phyloP scores from a whole-genome alignment of 2,797 vertebrate genomes.

The Anableps anableps region DNA sequence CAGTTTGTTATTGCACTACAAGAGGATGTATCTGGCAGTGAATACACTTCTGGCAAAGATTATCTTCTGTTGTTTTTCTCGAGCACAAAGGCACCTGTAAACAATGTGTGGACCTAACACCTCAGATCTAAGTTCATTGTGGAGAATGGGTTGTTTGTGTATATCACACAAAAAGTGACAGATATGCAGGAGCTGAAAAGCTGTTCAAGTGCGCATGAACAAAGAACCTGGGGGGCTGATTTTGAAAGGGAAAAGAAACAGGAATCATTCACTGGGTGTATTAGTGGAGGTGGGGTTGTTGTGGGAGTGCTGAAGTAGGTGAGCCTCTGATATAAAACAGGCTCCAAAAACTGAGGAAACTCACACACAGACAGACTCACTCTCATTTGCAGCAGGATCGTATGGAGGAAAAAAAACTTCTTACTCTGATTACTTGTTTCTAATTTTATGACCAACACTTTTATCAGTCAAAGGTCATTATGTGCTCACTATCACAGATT shows the following conservation, averaged over 20 bases:
- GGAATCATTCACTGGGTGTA: not conserved
- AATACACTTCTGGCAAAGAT: not conserved
- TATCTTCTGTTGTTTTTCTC: not conserved
- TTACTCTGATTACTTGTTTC: not conserved
- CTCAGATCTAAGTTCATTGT: not conserved
- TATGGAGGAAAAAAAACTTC: not conserved
- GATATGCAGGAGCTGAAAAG: not conserved
- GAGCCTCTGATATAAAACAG: not conserved
- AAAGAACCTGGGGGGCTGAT: not conserved
- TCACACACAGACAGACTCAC: not conserved
- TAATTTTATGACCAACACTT: not conserved
- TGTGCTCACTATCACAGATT: no score
- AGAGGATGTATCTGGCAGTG: not conserved
- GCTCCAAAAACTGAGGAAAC: not conserved
- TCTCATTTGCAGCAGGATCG: not conserved
- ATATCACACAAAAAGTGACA: not conserved
- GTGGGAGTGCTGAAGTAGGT: not conserved
- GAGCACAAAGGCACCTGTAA: not conserved
- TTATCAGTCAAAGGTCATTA: not conserved
- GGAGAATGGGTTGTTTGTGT: not conserved
- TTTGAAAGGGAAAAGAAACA: conserved; percentile 2
- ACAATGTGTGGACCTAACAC: not conserved
- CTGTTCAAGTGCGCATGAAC: not conserved
- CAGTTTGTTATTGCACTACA: not conserved
- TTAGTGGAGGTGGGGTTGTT: not conserved